phyloP scores from a whole-genome alignment of 2,888 invertebrate species.

The Blera fallax region DNA sequence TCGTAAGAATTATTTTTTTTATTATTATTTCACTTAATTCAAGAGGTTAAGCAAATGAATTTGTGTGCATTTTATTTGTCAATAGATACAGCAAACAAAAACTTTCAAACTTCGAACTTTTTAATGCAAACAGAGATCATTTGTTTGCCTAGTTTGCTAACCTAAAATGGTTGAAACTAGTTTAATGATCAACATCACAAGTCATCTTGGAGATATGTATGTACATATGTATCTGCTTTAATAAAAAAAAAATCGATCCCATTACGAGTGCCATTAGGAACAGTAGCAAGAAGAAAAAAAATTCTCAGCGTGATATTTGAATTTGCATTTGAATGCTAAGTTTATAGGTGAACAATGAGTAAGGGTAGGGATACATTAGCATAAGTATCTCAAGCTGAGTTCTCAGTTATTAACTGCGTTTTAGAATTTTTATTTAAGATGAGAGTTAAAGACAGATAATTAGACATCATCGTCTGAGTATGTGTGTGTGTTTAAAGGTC shows the following conservation, averaged over 20 bases:
- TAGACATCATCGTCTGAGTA: neutral
- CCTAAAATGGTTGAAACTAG: neutral
- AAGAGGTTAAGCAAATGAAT: neutral
- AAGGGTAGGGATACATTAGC: neutral
- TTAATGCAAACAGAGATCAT: neutral
- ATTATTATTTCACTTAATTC: neutral
- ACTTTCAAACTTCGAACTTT: neutral
- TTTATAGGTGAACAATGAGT: neutral
- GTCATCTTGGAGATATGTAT: neutral
- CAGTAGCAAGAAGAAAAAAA: neutral
- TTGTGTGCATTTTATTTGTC: neutral
- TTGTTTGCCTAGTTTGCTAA: conserved; percentile 1
- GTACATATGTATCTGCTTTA: neutral
- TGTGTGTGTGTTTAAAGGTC: neutral
- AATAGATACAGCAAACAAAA: neutral
- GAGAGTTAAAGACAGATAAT: too few species aligned
- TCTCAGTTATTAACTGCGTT: neutral
- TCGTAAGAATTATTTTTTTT: neutral
- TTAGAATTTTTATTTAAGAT: neutral
- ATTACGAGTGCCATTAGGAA: neutral
- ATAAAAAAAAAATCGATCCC: neutral
- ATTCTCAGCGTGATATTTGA: neutral
- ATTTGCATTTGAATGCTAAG: neutral
- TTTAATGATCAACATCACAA: neutral
- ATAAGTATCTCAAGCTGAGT: neutral